Percentiles rank a stretch among this genome's conserved stretches.
phyloP scores from a whole-genome alignment of 1,140 invertebrate species.

The Drosophila fuyamai region DNA sequence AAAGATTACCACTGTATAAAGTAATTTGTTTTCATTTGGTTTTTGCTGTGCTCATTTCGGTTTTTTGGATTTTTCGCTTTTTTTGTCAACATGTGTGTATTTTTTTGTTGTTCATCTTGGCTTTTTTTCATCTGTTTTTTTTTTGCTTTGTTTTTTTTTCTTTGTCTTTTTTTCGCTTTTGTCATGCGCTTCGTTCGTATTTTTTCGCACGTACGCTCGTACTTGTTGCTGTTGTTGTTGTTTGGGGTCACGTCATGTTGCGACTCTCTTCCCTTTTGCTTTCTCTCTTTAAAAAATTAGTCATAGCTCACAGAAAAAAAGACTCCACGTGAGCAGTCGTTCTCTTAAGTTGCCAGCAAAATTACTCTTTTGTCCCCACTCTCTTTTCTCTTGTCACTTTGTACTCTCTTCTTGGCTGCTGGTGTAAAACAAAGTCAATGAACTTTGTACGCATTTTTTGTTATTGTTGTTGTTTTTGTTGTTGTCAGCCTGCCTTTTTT shows the following conservation, averaged over 20 bases:
- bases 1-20: conserved; percentile 9
- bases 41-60: conserved; percentile 62
- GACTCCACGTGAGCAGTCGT: conserved; percentile 9
- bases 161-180: conserved; percentile 45
- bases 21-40: conserved; percentile 30
- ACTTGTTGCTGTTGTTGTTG: conserved; percentile 80
- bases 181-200: conserved; percentile 69
- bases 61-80: conserved; percentile 29
- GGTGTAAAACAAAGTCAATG: conserved; percentile 79
- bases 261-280: conserved; percentile 9
- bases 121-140: conserved; percentile 9
- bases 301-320: conserved; percentile 39
- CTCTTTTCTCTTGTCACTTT: neutral
- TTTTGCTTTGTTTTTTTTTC: conserved; percentile 23
- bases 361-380: neutral
- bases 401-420: conserved; percentile 6
- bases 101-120: conserved; percentile 35
- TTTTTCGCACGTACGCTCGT: conserved; percentile 73
- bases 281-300: conserved; percentile 50
- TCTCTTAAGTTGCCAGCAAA: conserved; percentile 3
- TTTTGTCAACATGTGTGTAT: conserved; percentile 53
- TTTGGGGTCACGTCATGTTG: conserved; percentile 74
- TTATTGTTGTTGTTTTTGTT: conserved; percentile 40
- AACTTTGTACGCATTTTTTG: conserved; percentile 80
- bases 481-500: conserved; percentile 54